These are phyloP conservation scores for Pristionchus japonicus DNA, from an alignment of 2,888 invertebrate species.

Conservation along the genomic window DNA sequence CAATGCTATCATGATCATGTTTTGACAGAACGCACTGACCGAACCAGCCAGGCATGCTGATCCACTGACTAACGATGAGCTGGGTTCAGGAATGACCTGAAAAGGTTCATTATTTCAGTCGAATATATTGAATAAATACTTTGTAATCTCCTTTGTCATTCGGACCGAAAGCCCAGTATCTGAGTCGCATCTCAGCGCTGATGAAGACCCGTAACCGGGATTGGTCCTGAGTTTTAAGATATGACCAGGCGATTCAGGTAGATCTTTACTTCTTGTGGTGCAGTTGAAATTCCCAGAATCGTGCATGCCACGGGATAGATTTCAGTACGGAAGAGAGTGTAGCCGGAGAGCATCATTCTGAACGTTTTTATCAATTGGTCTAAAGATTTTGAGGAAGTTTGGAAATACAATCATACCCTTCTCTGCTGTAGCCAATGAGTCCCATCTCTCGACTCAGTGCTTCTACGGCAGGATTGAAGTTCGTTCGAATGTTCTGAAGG, in stretches of 20 bases:
- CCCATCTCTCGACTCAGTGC: background rate
- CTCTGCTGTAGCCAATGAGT: background rate
- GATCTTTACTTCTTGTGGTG: background rate
- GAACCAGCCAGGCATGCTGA: no score
- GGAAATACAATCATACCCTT: background rate
- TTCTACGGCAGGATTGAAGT: background rate
- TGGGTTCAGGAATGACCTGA: no score
- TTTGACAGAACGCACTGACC: no score
- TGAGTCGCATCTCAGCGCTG: background rate
- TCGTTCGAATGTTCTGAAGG: background rate
- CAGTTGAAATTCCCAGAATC: background rate
- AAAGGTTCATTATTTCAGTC: no score
- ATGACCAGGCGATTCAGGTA: no score
- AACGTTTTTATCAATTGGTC: background rate
- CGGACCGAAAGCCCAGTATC: background rate
- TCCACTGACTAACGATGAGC: no score
- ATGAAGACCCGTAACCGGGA: background rate
- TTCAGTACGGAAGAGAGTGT: background rate
- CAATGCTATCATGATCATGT: no score
- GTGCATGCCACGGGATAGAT: background rate
- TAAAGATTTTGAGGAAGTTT: background rate
- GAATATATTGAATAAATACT: background rate
- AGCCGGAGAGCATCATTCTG: background rate
- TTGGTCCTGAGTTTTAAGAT: background rate
- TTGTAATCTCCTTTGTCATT: background rate